Conservation (phyloP, 2,888 invertebrate species). For the Gastracanthus pulcherrimus region DNA sequence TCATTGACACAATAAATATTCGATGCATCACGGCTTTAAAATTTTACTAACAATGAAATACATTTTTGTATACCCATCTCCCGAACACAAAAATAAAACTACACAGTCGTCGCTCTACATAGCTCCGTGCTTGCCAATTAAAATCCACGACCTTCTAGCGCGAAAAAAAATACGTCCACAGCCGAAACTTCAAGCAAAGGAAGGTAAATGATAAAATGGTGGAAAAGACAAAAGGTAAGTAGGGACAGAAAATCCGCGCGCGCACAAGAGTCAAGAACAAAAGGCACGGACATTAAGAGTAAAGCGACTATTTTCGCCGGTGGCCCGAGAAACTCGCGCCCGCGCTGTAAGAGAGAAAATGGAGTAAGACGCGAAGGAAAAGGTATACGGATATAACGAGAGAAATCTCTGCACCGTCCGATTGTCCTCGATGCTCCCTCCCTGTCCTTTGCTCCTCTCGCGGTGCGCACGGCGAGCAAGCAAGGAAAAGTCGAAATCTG, state of each 20-base stretch:
- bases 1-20: background rate
- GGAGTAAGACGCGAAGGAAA: background rate
- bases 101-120: too few relatives aligned
- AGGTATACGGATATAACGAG: conserved; percentile 10
- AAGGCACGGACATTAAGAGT: conserved; percentile 52
- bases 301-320: conserved; percentile 46
- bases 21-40: background rate
- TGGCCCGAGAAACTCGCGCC: background rate
- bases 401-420: background rate
- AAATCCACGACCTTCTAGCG: conserved; percentile 24
- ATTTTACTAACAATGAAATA: too few relatives aligned
- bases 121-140: conserved; percentile 37
- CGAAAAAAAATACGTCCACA: background rate
- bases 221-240: background rate
- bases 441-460: too few relatives aligned
- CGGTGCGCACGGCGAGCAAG: background rate
- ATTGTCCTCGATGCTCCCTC: conserved; percentile 45
- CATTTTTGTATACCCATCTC: too few relatives aligned
- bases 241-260: conserved; percentile 4
- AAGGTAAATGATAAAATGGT: background rate
- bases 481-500: conserved; percentile 44
- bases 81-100: too few relatives aligned
- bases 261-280: conserved; percentile 41
- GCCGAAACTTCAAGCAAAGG: background rate
- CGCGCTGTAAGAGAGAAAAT: background rate